These are phyloP conservation scores for Nomada lathburiana DNA, from an alignment of 2,888 invertebrate species.

Conservation along the genomic window DNA sequence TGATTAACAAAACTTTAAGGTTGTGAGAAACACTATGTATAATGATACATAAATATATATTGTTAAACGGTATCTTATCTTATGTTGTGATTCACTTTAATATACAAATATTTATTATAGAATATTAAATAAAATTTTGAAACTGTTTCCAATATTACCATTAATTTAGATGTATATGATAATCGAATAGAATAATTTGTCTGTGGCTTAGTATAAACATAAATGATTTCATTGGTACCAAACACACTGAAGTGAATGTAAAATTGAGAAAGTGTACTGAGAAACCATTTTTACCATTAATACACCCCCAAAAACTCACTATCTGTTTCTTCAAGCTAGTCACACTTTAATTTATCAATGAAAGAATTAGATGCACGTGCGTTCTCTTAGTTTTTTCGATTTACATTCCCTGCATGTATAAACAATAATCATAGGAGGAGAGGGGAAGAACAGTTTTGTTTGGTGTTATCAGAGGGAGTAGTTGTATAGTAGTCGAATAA, in stretches of 20 bases:
- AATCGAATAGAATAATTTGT: background rate
- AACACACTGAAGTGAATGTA: background rate
- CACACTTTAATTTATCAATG: background rate
- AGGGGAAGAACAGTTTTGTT: constrained; percentile 30
- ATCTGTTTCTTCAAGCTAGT: background rate
- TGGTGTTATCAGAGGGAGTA: constrained; percentile 38
- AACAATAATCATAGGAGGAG: constrained; percentile 20
- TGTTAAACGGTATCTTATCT: background rate
- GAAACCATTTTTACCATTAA: background rate
- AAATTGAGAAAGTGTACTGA: background rate
- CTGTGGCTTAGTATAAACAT: background rate
- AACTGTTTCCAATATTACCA: background rate
- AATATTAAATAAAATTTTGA: background rate
- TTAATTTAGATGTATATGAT: background rate
- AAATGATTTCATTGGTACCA: background rate
- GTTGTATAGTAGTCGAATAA: constrained; percentile 28
- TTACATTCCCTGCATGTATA: constrained; percentile 10
- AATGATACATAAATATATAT: background rate
- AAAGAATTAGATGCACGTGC: background rate
- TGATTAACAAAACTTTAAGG: background rate
- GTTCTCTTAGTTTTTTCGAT: background rate
- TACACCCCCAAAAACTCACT: background rate
- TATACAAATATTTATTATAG: no score
- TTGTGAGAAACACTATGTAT: background rate
- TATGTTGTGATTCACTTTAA: no score